Percentiles rank a stretch among this genome's conserved stretches.
These are phyloP conservation scores for Mesocentrotus franciscanus DNA, from an alignment of 53 echinoderm and acorn worm species.

Conservation along the genomic window DNA sequence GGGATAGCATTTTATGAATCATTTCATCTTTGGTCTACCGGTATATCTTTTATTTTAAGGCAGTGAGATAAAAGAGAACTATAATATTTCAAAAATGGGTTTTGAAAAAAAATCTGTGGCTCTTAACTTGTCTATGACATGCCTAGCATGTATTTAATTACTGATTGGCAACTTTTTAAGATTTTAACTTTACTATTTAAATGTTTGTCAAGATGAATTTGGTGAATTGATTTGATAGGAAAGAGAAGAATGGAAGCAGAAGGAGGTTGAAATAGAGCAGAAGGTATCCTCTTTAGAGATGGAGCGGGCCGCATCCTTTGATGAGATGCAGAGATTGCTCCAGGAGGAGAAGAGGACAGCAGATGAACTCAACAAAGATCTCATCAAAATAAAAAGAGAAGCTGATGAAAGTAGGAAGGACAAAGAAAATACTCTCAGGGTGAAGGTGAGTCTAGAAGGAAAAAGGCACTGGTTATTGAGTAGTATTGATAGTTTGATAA, in stretches of 20 bases:
- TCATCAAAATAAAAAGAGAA: conserved; percentile 48
- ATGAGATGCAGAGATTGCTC: conserved; percentile 61
- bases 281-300: conserved; percentile 54
- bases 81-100: too few species aligned
- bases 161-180: background rate
- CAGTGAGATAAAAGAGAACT: too few species aligned
- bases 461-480: too few species aligned
- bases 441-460: conserved; percentile 34
- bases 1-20: too few species aligned
- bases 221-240: conserved; percentile 52
- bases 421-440: conserved; percentile 47
- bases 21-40: too few species aligned
- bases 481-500: too few species aligned
- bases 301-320: conserved; percentile 44
- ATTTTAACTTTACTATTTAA: background rate
- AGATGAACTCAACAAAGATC: conserved; percentile 50
- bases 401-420: conserved; percentile 44
- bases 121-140: background rate
- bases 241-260: conserved; percentile 73
- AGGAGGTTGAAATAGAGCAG: conserved; percentile 62
- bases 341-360: conserved; percentile 56
- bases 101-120: too few species aligned
- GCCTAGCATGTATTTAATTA: background rate
- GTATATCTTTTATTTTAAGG: too few species aligned
- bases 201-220: background rate